Evolutionary conservation across 1,140 invertebrate species (phyloP).

Genomic region (Neocloeon triangulifer): DNA sequence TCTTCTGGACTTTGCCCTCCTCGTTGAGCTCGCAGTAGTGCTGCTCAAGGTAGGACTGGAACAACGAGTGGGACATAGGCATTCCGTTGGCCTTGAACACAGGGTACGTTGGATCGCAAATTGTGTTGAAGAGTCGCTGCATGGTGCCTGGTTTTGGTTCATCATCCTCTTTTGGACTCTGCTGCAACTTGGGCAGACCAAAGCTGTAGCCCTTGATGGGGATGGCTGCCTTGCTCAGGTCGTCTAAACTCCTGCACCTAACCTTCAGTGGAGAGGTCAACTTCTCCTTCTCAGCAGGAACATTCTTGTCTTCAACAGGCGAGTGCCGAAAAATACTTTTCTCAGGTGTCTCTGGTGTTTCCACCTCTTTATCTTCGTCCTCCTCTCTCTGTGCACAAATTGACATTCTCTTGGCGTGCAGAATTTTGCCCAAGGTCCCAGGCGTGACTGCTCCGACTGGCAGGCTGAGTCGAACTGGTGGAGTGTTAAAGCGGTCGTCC

Average conservation of each 20-base stretch:
- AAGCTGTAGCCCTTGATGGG: conserved; percentile 18
- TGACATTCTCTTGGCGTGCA: too few species aligned
- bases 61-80: conserved; percentile 42
- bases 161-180: conserved; percentile 16
- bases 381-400: too few species aligned
- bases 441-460: too few species aligned
- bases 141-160: conserved; percentile 12
- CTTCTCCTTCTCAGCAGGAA: too few species aligned
- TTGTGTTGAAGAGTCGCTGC: conserved; percentile 30
- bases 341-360: too few species aligned
- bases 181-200: conserved; percentile 17
- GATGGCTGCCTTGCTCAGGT: conserved; percentile 15
- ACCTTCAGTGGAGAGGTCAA: conserved; percentile 14
- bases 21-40: conserved; percentile 21
- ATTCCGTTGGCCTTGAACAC: conserved; percentile 46
- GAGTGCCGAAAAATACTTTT: too few species aligned
- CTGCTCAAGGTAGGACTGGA: conserved; percentile 38
- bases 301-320: too few species aligned
- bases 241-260: conserved; percentile 19
- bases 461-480: too few species aligned
- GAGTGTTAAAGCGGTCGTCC: too few species aligned
- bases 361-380: not conserved
- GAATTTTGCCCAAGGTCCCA: too few species aligned
- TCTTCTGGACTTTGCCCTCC: not conserved
- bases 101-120: conserved; percentile 52